A percentile compares a stretch with the other conserved stretches of the same genome.
Evolutionary conservation across 2,888 invertebrate species (phyloP).

Genomic region (Cepaea hortensis): DNA sequence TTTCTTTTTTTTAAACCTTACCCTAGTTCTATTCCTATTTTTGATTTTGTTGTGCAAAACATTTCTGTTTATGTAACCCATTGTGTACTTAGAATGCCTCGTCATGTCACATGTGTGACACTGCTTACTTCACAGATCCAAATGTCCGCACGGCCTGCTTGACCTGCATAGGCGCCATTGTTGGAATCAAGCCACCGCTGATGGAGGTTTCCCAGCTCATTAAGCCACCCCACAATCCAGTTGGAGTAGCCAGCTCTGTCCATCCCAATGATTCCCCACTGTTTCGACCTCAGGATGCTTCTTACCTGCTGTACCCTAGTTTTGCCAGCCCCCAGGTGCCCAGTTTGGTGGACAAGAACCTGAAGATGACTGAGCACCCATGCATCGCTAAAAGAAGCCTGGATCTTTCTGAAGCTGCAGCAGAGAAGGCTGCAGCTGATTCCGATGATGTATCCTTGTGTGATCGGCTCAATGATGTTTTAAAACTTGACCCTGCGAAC

Average conservation of each 20-base stretch:
- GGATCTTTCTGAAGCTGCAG: background rate
- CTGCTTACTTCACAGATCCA: constrained; percentile 68
- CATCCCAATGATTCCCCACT: constrained; percentile 40
- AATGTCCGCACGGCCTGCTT: constrained; percentile 76
- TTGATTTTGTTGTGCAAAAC: too few relatives aligned
- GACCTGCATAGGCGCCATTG: constrained; percentile 75
- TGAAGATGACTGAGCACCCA: background rate
- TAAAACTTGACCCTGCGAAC: background rate
- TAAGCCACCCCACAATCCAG: constrained; percentile 62
- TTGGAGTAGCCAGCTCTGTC: constrained; percentile 51
- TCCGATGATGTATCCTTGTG: background rate
- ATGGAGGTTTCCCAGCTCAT: constrained; percentile 74
- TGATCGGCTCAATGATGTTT: background rate
- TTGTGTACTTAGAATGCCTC: too few relatives aligned
- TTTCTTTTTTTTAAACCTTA: too few relatives aligned
- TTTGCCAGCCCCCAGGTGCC: constrained; percentile 23
- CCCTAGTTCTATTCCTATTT: too few relatives aligned
- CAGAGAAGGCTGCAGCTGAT: background rate
- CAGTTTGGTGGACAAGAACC: background rate
- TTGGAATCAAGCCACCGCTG: constrained; percentile 74
- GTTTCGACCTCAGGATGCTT: constrained; percentile 45
- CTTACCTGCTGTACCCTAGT: constrained; percentile 41
- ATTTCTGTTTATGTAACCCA: too few relatives aligned
- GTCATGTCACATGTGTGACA: too few relatives aligned
- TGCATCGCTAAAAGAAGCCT: too few relatives aligned